Percentiles rank a stretch among this genome's conserved stretches.
Conservation (phyloP, 2,797 vertebrate genomes). For the Phyllotis vaccarum region DNA sequence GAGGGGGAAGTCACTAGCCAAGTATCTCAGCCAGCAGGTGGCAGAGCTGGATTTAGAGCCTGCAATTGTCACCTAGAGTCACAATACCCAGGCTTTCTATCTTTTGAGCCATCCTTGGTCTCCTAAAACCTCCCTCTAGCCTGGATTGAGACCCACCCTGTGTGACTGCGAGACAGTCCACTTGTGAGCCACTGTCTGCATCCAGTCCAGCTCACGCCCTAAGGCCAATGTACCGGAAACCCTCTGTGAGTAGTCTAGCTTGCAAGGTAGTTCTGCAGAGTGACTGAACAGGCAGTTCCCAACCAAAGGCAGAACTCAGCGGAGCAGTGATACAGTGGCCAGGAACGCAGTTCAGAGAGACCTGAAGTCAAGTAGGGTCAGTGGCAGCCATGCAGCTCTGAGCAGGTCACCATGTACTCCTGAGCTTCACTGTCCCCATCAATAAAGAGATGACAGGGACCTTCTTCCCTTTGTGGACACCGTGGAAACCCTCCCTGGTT, state of each 20-base stretch:
- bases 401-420: not conserved
- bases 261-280: not conserved
- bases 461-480: not conserved
- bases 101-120: not conserved
- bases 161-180: not conserved
- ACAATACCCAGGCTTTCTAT: not conserved
- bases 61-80: not conserved
- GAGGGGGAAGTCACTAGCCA: not conserved
- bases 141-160: not conserved
- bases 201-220: not conserved
- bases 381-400: not conserved
- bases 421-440: not conserved
- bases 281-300: not conserved
- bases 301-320: fast-evolving
- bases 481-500: not conserved
- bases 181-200: not conserved
- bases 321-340: fast-evolving
- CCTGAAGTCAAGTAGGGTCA: no score
- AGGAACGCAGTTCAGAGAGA: not conserved
- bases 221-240: not conserved
- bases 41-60: constrained; percentile 66
- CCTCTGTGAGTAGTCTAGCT: not conserved
- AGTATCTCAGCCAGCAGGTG: constrained; percentile 60
- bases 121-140: not conserved
- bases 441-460: not conserved